Evolutionary conservation across 2,113 vertebrate species (phyloP), one percentile per base, ranked within the genome.

Genomic region (Mola mola): DNA sequence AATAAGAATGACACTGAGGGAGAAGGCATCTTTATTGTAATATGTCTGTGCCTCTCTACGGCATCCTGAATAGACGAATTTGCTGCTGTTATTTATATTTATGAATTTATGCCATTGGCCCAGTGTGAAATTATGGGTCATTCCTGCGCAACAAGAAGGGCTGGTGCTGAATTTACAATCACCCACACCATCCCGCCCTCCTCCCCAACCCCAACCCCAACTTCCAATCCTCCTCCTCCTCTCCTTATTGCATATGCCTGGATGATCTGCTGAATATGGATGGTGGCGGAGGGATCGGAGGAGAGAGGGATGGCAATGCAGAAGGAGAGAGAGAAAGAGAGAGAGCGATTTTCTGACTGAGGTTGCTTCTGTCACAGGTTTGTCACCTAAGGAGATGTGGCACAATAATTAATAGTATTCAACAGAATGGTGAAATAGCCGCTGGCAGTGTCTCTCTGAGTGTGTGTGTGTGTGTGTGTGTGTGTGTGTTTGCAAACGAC

Each of bases 141-240:
- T 94, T 94, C 88, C 90, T 79, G 76, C 90, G 85, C 88, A 91
- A 88, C 92, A 90, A 91, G 87, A 92, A 86, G 88, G 77, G 69
- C 91, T 82, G 89, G 88, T 91, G 81, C 87, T 89, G 92, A 92
- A 93, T 94, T 93, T 93, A 87, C 92, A 93, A 84, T 87, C 74
- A 68, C 37, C 47, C 84, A 7, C 34, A 40, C 47, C 53, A 55
- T 7, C 58, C 41, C 20, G 13, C 53, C 63, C 58, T 28, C 34
- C 58, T 42, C 37, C 42, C 56, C 22, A 0, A 69, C 37, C 49
- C 51, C 22, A 52, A 47, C 56, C 50, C 50, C 34, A 40, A 37
- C 50, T 46, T 50, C 43, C 68, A 55, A 24, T 42, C 58, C 19
- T 59, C 52, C 20, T 31, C 43, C 21, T 60, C 21, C 63, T 60